Conservation (phyloP, 2,113 vertebrate species). For the Cercopithecus mona region DNA sequence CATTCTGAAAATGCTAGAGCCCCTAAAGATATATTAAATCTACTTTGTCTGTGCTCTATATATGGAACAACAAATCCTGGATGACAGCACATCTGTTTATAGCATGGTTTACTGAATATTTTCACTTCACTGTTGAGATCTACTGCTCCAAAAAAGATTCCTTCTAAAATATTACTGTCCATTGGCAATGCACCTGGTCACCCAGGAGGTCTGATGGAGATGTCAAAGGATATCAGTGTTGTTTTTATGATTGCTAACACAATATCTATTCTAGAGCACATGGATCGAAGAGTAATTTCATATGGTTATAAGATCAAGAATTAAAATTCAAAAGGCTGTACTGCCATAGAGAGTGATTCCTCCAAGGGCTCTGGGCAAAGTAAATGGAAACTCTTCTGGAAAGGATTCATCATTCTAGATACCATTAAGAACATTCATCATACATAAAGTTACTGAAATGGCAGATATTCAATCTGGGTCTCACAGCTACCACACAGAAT, state of each 20-base stretch:
- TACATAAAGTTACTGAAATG: not conserved
- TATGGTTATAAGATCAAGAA: not conserved
- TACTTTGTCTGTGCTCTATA: not conserved
- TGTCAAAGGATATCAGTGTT: not conserved
- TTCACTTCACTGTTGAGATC: not conserved
- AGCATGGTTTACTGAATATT: not conserved
- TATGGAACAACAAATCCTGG: not conserved
- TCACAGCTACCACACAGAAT: too few species aligned
- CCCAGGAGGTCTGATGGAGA: not conserved
- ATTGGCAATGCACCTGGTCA: not conserved
- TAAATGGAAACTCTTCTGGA: not conserved
- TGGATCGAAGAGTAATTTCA: not conserved
- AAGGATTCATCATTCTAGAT: not conserved
- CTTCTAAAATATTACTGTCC: not conserved
- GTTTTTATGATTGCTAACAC: not conserved
- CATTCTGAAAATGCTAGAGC: not conserved
- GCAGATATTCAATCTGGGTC: too few species aligned
- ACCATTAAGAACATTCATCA: not conserved
- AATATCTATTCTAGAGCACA: not conserved
- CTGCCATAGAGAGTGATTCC: not conserved
- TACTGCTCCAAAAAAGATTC: not conserved
- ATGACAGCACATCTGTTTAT: not conserved
- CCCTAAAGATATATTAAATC: not conserved
- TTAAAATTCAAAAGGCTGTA: not conserved
- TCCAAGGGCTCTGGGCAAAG: not conserved